A percentile compares a stretch with the other conserved stretches of the same genome.
These are phyloP conservation scores for Stegodyphus mimosarum DNA, from an alignment of 1,140 invertebrate species.

Conservation along the genomic window DNA sequence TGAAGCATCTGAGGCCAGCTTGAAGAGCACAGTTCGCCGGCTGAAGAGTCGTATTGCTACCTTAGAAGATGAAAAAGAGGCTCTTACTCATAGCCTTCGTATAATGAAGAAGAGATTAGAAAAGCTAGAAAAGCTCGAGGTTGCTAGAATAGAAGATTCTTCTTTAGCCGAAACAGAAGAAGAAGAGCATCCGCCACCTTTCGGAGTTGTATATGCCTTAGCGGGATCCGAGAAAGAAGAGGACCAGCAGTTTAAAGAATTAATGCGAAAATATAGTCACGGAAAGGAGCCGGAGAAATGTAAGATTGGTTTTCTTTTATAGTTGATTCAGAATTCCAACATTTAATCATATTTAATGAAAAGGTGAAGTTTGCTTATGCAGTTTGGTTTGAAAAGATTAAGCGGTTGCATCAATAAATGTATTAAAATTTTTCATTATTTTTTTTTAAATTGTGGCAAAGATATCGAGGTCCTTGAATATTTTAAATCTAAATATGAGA, in stretches of 20 bases:
- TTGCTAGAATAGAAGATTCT: not conserved
- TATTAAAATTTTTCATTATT: no score
- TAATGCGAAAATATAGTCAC: conserved; percentile 19
- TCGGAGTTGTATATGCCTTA: conserved; percentile 37
- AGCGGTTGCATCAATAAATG: no score
- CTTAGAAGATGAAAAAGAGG: conserved; percentile 62
- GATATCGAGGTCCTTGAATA: no score
- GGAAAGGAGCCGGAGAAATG: not conserved
- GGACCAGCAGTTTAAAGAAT: conserved; percentile 12
- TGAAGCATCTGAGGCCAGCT: conserved; percentile 42
- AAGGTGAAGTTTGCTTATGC: no score
- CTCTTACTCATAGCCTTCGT: conserved; percentile 54
- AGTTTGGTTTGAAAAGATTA: no score
- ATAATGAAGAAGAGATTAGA: conserved; percentile 47
- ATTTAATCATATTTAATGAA: no score
- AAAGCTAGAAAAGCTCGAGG: conserved; percentile 16
- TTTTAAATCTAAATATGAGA: no score
- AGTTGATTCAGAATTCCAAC: no score
- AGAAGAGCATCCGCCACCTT: conserved; percentile 29
- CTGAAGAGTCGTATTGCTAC: conserved; percentile 55
- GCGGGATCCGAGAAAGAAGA: conserved; percentile 48
- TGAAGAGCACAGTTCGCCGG: conserved; percentile 58
- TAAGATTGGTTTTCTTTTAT: no score
- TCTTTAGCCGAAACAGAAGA: not conserved
- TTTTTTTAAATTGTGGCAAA: no score